Conservation (phyloP, 2,113 vertebrate genomes). For the Mesocricetus auratus region DNA sequence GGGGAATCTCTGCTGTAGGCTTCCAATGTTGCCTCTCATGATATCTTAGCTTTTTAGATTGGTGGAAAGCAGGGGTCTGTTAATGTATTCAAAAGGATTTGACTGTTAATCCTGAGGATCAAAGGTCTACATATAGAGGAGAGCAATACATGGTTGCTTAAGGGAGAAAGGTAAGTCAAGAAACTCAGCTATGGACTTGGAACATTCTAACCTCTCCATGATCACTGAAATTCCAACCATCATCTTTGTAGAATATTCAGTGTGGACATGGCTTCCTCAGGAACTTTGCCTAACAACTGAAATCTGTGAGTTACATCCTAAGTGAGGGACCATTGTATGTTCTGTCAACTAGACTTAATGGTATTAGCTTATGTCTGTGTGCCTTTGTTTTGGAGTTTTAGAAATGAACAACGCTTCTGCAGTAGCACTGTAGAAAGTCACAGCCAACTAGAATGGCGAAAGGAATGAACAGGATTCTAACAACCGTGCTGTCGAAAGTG, state of each 20-base stretch:
- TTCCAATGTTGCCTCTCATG: neutral
- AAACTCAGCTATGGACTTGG: neutral
- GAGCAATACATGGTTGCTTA: too few relatives aligned
- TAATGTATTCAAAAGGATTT: neutral
- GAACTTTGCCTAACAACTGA: neutral
- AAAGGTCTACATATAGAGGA: neutral
- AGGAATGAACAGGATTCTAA: slow-evolving; percentile 41
- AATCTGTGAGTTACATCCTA: neutral
- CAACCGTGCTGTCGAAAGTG: slow-evolving; percentile 60
- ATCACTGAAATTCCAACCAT: neutral
- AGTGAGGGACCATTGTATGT: too few relatives aligned
- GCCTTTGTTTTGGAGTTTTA: neutral
- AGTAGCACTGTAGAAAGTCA: slow-evolving; percentile 9
- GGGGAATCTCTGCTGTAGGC: neutral
- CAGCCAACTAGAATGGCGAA: slow-evolving; percentile 14
- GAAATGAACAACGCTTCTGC: neutral
- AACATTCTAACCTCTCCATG: neutral
- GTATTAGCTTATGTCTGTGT: neutral
- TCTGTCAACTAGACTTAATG: neutral
- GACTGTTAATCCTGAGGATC: neutral
- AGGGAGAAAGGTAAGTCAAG: neutral
- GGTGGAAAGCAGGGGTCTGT: too few relatives aligned
- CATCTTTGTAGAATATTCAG: neutral
- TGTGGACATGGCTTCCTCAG: neutral
- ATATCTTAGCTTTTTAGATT: neutral